phyloP scores from a whole-genome alignment of 2,888 invertebrate genomes.

The Poecilus cupreus region DNA sequence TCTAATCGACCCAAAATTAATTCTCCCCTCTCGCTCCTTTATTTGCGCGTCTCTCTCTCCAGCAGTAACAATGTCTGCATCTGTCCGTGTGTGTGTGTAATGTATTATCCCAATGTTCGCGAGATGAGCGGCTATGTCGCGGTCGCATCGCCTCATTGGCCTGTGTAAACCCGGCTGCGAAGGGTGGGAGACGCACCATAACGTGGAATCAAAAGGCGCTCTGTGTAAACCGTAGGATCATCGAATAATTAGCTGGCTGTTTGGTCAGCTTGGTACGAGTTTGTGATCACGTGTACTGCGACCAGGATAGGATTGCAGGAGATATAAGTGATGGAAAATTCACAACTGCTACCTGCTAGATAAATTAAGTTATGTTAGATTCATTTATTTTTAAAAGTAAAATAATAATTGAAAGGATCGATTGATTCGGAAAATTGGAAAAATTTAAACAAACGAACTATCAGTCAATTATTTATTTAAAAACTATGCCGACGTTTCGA shows the following conservation, averaged over 20 bases:
- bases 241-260: constrained; percentile 49
- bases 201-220: constrained; percentile 49
- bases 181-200: not conserved
- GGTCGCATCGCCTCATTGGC: constrained; percentile 33
- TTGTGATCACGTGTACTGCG: not conserved
- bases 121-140: constrained; percentile 42
- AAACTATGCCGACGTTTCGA: no score
- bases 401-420: no score
- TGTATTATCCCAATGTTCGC: constrained; percentile 40
- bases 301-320: not conserved
- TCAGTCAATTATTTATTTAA: no score
- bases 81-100: constrained; percentile 3
- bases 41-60: not conserved
- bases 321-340: not conserved
- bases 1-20: constrained; percentile 35
- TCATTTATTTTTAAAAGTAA: no score
- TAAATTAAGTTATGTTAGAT: no score
- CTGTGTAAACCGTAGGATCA: constrained; percentile 53
- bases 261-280: constrained; percentile 11
- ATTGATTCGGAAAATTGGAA: no score
- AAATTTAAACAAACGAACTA: no score
- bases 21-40: not conserved
- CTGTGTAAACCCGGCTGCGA: constrained; percentile 19
- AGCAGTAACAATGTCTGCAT: not conserved
- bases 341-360: no score